Percentiles rank a stretch among this genome's conserved stretches.
These are phyloP conservation scores for Nymphalis polychloros DNA, from an alignment of 2,888 invertebrate species.

Conservation along the genomic window DNA sequence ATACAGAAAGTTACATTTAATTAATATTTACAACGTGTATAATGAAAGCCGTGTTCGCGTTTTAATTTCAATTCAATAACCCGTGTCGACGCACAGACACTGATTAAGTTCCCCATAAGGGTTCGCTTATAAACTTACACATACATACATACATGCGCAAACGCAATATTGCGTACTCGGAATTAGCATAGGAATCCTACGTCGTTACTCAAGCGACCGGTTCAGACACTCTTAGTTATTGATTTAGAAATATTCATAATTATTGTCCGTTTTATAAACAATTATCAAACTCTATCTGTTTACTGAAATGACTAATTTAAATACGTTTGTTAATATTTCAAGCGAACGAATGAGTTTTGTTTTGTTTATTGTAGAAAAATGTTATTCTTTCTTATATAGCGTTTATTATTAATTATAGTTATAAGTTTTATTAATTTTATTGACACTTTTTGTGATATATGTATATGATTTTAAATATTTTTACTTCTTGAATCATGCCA, in stretches of 20 bases:
- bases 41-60: slow-evolving; percentile 55
- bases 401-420: too few relatives aligned
- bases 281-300: neutral
- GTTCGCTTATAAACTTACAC: slow-evolving; percentile 50
- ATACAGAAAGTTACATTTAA: slow-evolving; percentile 35
- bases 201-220: slow-evolving; percentile 52
- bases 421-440: too few relatives aligned
- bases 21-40: slow-evolving; percentile 49
- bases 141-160: slow-evolving; percentile 42
- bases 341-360: too few relatives aligned
- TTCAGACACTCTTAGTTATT: slow-evolving; percentile 23
- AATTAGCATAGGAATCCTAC: slow-evolving; percentile 72
- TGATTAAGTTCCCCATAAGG: slow-evolving; percentile 70
- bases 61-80: slow-evolving; percentile 78
- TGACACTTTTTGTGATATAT: too few relatives aligned
- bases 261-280: slow-evolving; percentile 15
- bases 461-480: too few relatives aligned
- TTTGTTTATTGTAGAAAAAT: too few relatives aligned
- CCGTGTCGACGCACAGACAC: slow-evolving; percentile 71
- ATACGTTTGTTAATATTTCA: too few relatives aligned
- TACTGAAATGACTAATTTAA: neutral
- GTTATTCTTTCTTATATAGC: too few relatives aligned
- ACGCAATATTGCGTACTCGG: slow-evolving; percentile 48
- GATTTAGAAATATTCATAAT: slow-evolving; percentile 29
- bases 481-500: too few relatives aligned